A percentile compares a stretch with the other conserved stretches of the same genome.
Conservation (phyloP, 2,888 invertebrate genomes). For the Nemotelus nigrinus region DNA sequence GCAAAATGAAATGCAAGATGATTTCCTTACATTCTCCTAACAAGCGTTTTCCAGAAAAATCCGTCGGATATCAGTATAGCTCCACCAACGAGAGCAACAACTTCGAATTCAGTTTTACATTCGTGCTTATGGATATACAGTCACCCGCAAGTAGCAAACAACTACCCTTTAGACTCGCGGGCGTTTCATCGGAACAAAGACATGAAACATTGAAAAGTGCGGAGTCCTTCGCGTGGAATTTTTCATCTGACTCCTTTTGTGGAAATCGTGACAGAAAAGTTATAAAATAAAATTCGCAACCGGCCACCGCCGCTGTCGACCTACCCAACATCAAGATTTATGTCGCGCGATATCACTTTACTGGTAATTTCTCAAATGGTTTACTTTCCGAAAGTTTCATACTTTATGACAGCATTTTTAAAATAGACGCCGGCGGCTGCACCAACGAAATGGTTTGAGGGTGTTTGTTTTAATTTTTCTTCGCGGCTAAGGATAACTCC, state of each 20-base stretch:
- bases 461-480: neutral
- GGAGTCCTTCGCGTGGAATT: neutral
- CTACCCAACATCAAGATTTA: conserved; percentile 31
- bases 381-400: neutral
- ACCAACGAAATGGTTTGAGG: neutral
- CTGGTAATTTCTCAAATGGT: conserved; percentile 32
- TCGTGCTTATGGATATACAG: no score
- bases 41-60: no score
- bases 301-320: neutral
- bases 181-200: no score
- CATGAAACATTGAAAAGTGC: no score
- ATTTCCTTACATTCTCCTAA: no score
- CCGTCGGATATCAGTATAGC: no score
- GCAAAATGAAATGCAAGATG: no score
- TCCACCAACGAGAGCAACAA: no score
- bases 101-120: no score
- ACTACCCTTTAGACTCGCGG: no score
- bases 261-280: conserved; percentile 13
- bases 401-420: neutral
- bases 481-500: neutral
- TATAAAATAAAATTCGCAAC: conserved; percentile 10
- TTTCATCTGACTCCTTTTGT: neutral
- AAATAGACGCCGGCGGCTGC: neutral
- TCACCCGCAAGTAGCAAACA: no score
- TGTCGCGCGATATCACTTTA: conserved; percentile 42